These are phyloP conservation scores for Plectropomus leopardus DNA, from an alignment of 2,113 vertebrate species.

Conservation along the genomic window DNA sequence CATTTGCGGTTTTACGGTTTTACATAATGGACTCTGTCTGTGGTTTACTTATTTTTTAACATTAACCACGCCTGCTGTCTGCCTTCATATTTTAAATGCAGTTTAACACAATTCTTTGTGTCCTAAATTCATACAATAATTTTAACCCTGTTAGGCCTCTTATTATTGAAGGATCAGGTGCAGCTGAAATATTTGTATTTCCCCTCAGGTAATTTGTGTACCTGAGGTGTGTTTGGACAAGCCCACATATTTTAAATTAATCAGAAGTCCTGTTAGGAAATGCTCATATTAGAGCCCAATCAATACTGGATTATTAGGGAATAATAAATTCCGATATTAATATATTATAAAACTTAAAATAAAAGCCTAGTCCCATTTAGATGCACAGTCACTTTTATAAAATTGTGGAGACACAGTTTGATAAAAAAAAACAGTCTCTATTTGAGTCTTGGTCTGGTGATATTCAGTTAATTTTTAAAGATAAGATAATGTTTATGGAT, in stretches of 20 bases:
- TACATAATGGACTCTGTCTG: too few species aligned
- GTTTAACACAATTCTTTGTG: background rate
- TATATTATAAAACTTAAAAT: too few species aligned
- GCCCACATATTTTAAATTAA: background rate
- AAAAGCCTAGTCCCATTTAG: too few species aligned
- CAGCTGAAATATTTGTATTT: background rate
- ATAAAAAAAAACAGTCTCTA: too few species aligned
- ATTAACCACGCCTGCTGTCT: background rate
- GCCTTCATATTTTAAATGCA: background rate
- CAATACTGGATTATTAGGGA: too few species aligned
- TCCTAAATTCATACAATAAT: background rate
- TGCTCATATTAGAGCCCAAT: background rate
- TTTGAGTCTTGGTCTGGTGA: too few species aligned
- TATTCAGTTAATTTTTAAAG: too few species aligned
- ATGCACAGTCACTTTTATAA: too few species aligned
- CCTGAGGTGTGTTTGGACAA: background rate
- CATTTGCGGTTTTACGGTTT: background rate
- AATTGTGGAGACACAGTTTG: too few species aligned
- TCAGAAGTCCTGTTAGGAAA: background rate
- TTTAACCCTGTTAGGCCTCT: background rate
- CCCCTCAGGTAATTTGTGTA: background rate
- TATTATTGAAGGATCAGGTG: conserved; percentile 6
- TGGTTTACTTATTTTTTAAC: too few species aligned
- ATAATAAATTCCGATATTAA: too few species aligned
- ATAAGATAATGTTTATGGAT: too few species aligned